Evolutionary conservation across 2,797 vertebrate species (phyloP).

Genomic region (Gymnopithys bicolor): DNA sequence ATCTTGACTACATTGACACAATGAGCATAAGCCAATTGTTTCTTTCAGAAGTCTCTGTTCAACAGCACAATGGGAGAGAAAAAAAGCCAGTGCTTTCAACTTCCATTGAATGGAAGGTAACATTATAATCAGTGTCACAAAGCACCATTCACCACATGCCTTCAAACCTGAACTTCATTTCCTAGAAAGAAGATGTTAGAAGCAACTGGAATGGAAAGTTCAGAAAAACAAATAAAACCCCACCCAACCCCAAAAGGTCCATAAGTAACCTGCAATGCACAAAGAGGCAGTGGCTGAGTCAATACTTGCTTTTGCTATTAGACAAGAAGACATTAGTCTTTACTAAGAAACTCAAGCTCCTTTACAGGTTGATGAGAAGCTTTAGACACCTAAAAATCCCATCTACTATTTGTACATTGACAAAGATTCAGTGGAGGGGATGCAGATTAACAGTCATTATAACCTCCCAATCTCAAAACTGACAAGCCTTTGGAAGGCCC

Average conservation of each 20-base stretch:
- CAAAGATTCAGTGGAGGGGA: background rate
- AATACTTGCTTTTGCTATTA: background rate
- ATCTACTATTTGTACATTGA: background rate
- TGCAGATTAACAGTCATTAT: background rate
- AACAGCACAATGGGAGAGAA: background rate
- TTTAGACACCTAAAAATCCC: background rate
- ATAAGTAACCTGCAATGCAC: background rate
- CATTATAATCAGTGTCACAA: background rate
- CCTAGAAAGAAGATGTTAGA: background rate
- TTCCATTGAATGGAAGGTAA: background rate
- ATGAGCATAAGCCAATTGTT: background rate
- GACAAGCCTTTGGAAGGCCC: background rate
- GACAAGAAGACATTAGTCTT: background rate
- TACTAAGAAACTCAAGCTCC: background rate
- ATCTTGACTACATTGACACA: background rate
- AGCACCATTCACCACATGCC: background rate
- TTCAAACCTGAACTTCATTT: background rate
- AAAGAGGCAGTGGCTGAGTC: background rate
- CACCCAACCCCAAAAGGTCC: background rate
- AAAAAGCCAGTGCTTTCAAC: background rate
- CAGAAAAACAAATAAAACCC: background rate
- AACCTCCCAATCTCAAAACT: background rate
- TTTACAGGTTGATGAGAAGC: background rate
- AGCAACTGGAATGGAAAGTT: fast-evolving
- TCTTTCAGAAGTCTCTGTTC: background rate